These are phyloP conservation scores for Ichneumon xanthorius DNA, from an alignment of 2,888 invertebrate genomes.

Conservation along the genomic window DNA sequence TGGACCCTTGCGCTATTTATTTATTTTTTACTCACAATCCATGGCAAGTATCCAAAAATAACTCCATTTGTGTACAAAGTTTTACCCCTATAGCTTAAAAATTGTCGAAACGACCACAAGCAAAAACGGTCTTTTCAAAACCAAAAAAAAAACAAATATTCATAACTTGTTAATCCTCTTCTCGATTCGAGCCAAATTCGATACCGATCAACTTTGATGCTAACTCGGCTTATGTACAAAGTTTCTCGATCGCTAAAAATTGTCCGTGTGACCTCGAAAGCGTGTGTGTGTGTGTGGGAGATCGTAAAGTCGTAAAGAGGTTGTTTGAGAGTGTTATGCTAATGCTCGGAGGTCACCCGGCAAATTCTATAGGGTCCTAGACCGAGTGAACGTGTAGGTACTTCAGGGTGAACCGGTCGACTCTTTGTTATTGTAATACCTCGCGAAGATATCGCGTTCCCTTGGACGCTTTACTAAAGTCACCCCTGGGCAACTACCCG, in stretches of 20 bases:
- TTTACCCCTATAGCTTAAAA: too few relatives aligned
- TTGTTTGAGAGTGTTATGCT: slow-evolving; percentile 67
- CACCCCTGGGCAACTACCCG: slow-evolving; percentile 67
- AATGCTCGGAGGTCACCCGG: slow-evolving; percentile 68
- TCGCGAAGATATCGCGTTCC: slow-evolving; percentile 72
- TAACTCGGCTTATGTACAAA: background rate
- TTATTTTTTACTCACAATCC: too few relatives aligned
- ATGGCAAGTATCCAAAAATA: too few relatives aligned
- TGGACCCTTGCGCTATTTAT: too few relatives aligned
- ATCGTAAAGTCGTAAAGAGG: slow-evolving; percentile 31
- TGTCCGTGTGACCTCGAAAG: background rate
- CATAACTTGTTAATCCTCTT: background rate
- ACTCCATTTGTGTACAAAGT: too few relatives aligned
- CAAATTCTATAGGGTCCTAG: slow-evolving; percentile 56
- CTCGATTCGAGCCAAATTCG: background rate
- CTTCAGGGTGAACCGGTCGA: slow-evolving; percentile 58
- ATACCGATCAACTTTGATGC: background rate
- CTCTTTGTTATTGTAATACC: slow-evolving; percentile 75
- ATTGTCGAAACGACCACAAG: too few relatives aligned
- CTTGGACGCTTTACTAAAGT: slow-evolving; percentile 66
- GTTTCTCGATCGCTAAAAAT: slow-evolving; percentile 5
- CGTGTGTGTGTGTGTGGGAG: background rate
- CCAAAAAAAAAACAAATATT: background rate
- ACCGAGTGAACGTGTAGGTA: slow-evolving; percentile 36
- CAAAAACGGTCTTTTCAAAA: too few relatives aligned